Evolutionary conservation across 2,113 vertebrate genomes (phyloP).

Genomic region (Stictonetta naevosa): DNA sequence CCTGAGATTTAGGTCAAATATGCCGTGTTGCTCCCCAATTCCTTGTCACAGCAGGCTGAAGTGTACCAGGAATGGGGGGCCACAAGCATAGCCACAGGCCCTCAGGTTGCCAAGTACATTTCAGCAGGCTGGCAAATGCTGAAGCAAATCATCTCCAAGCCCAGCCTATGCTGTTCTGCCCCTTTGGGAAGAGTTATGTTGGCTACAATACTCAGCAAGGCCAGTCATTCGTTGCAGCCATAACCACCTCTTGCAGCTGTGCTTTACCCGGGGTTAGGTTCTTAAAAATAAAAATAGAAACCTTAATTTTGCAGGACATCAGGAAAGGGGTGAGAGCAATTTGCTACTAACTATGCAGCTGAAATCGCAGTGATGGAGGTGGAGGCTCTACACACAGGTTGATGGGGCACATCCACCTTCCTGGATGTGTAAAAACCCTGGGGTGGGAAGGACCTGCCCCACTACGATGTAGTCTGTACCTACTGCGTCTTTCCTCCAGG

Average conservation of each 20-base stretch:
- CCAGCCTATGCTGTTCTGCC: not conserved
- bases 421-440: not conserved
- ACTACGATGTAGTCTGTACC: not conserved
- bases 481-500: not conserved
- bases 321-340: not conserved
- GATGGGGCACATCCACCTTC: not conserved
- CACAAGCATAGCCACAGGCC: not conserved
- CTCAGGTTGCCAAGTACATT: not conserved
- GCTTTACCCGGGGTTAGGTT: not conserved
- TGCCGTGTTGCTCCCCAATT: not conserved
- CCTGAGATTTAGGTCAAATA: not conserved
- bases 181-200: not conserved
- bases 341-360: slow-evolving; percentile 49
- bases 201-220: not conserved
- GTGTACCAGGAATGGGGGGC: not conserved
- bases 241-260: not conserved
- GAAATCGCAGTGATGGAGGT: not conserved
- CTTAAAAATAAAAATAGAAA: not conserved
- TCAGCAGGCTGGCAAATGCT: not conserved
- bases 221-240: not conserved
- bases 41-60: not conserved
- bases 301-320: not conserved
- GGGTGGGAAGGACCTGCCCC: not conserved
- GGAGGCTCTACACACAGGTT: not conserved
- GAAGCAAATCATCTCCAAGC: not conserved